Percentiles rank a stretch among this genome's conserved stretches.
Evolutionary conservation across 2,797 vertebrate genomes (phyloP).

Genomic region (Myiothlypis coronata): DNA sequence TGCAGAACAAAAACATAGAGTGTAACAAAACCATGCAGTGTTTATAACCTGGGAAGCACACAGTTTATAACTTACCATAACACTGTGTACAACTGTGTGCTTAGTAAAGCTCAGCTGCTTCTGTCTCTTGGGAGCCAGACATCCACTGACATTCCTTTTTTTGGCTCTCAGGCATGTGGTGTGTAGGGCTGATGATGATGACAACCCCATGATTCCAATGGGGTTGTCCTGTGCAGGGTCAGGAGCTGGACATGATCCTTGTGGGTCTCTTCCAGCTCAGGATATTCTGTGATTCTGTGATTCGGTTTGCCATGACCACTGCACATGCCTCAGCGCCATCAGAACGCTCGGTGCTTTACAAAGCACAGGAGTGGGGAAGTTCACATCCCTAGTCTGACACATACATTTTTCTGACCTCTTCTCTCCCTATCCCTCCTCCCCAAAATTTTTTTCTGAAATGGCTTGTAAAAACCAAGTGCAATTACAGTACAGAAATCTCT

Average conservation of each 20-base stretch:
- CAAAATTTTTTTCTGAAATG: background rate
- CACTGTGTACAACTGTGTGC: fast-evolving
- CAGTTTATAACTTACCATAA: background rate
- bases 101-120: background rate
- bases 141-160: fast-evolving
- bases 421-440: background rate
- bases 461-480: background rate
- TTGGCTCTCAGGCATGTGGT: background rate
- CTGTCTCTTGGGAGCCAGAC: background rate
- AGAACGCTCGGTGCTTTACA: fast-evolving
- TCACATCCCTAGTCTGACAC: background rate
- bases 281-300: background rate
- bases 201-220: background rate
- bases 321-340: background rate
- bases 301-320: background rate
- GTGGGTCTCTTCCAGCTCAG: background rate
- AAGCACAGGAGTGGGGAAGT: background rate
- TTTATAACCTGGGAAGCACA: background rate
- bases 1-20: background rate
- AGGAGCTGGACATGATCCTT: background rate
- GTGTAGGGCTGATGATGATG: too few relatives aligned
- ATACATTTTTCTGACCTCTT: background rate
- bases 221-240: background rate
- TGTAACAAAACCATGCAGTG: background rate
- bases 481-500: background rate